A percentile compares a stretch with the other conserved stretches of the same genome.
Evolutionary conservation across 92 coral and sea anemone species (phyloP).

Genomic region (Heliopora coerulea): DNA sequence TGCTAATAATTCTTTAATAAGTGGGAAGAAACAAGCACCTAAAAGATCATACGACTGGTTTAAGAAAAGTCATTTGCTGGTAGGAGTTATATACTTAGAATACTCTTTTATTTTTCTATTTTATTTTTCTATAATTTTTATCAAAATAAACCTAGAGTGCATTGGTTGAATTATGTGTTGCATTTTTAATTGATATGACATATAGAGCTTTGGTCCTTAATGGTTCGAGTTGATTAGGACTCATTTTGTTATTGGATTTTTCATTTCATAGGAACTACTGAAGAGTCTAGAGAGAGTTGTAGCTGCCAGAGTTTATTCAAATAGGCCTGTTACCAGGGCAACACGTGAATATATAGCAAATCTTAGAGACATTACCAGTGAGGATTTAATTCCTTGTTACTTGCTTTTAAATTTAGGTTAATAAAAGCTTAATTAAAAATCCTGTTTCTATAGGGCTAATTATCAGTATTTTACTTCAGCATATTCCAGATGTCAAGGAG

Average conservation of each 20-base stretch:
- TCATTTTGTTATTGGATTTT: background rate
- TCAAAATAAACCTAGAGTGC: no score
- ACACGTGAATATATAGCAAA: constrained; percentile 20
- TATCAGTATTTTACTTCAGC: no score
- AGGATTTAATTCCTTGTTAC: background rate
- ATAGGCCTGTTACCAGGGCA: constrained; percentile 24
- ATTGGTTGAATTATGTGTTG: no score
- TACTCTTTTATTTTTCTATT: no score
- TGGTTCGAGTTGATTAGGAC: no score
- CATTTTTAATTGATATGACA: no score
- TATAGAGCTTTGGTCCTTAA: no score
- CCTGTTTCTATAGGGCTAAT: no score
- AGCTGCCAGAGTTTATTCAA: constrained; percentile 29
- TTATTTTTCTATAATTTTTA: no score
- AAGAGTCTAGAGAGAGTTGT: constrained; percentile 3
- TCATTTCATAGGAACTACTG: constrained; percentile 33
- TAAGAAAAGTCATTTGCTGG: constrained; percentile 20
- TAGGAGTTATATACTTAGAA: background rate
- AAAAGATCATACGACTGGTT: constrained; percentile 14
- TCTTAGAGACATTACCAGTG: background rate
- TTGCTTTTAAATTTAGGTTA: background rate
- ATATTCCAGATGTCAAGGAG: no score
- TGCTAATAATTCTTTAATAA: background rate
- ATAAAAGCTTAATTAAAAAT: no score
- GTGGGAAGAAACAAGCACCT: background rate